Evolutionary conservation across 2,888 invertebrate species (phyloP).

Genomic region (Cantharis flavilabris): DNA sequence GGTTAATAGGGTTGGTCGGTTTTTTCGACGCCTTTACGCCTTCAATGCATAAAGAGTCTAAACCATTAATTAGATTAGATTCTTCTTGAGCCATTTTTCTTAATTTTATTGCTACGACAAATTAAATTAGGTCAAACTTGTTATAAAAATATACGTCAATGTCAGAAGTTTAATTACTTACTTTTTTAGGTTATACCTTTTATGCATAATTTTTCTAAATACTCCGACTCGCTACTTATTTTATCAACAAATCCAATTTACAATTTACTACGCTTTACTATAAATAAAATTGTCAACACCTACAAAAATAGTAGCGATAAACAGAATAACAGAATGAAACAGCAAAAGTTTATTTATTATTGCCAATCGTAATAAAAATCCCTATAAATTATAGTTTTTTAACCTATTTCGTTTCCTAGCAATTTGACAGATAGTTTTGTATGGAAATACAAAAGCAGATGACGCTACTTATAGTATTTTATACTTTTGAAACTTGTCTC

Average conservation of each 20-base stretch:
- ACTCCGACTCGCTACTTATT: not conserved
- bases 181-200: not conserved
- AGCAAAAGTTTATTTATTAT: not conserved
- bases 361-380: not conserved
- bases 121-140: conserved; percentile 11
- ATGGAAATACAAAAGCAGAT: not conserved
- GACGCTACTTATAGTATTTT: not conserved
- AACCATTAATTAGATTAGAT: conserved; percentile 45
- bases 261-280: not conserved
- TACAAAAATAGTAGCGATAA: not conserved
- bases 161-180: not conserved
- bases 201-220: not conserved
- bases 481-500: no score
- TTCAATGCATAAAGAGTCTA: conserved; percentile 53
- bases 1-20: not conserved
- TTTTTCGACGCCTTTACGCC: conserved; percentile 3
- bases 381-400: not conserved
- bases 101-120: conserved; percentile 1
- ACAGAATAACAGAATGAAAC: conserved; percentile 4
- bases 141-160: not conserved
- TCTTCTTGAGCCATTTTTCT: conserved; percentile 52
- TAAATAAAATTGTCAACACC: not conserved
- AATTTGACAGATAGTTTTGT: not conserved
- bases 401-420: not conserved
- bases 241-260: not conserved